A percentile compares a stretch with the other conserved stretches of the same genome.
phyloP scores from a whole-genome alignment of 2,113 vertebrate species.

The Labrus mixtus region DNA sequence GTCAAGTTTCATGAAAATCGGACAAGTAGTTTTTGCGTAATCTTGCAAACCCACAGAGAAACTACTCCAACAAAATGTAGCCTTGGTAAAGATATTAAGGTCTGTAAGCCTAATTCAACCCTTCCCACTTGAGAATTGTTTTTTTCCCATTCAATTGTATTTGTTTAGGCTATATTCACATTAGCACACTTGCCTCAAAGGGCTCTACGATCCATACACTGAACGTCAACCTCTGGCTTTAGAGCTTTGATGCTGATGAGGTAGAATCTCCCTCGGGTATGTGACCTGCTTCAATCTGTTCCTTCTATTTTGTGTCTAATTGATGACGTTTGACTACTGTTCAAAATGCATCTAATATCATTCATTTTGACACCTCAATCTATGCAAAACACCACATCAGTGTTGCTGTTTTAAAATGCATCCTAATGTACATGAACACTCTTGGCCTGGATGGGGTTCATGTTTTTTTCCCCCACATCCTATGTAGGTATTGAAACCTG shows the following conservation, averaged over 20 bases:
- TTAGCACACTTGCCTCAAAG: background rate
- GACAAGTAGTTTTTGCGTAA: background rate
- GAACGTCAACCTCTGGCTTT: no score
- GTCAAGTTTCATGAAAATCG: background rate
- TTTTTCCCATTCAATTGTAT: background rate
- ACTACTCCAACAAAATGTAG: background rate
- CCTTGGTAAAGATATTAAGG: background rate
- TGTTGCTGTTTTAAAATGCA: constrained; percentile 1
- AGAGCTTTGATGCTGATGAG: background rate
- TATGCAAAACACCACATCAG: constrained; percentile 18
- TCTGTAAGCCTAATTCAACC: background rate
- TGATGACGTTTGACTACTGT: background rate
- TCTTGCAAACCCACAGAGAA: background rate
- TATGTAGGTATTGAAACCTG: constrained; percentile 69
- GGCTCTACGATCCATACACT: background rate
- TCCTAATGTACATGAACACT: constrained; percentile 37
- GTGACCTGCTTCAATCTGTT: background rate
- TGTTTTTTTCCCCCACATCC: constrained; percentile 35
- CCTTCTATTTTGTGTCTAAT: background rate
- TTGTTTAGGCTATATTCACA: background rate
- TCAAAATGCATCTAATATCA: background rate
- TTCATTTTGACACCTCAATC: background rate
- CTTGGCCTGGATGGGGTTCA: constrained; percentile 13
- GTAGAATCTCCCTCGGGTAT: background rate
- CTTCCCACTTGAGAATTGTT: background rate